Conservation (phyloP, 2,888 invertebrate genomes). For the Drosophila kanekoi region DNA sequence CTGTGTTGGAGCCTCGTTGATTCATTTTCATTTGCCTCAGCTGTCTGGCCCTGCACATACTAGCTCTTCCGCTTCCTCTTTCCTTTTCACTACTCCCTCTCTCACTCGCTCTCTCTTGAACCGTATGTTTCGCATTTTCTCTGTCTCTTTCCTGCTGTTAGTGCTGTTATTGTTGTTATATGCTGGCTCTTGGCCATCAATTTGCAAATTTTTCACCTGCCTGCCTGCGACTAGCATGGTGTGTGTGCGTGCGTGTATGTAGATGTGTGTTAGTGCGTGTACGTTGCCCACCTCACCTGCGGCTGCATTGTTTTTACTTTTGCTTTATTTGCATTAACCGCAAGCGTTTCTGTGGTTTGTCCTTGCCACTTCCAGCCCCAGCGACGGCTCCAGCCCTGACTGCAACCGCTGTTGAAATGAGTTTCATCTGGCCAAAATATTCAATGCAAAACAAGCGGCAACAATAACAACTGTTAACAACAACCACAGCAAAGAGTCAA, state of each 20-base stretch:
- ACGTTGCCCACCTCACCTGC: conserved; percentile 15
- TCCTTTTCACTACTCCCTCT: background rate
- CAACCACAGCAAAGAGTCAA: conserved; percentile 10
- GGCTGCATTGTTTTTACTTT: conserved; percentile 41
- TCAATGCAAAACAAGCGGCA: conserved; percentile 23
- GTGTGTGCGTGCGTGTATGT: conserved; percentile 4
- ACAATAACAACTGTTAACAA: background rate
- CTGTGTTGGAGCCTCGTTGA: conserved; percentile 22
- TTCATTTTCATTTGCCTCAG: conserved; percentile 39
- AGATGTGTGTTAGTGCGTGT: conserved; percentile 10
- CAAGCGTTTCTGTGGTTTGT: conserved; percentile 46
- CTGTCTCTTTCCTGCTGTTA: conserved; percentile 1
- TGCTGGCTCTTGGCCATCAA: conserved; percentile 44
- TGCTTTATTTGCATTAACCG: conserved; percentile 51
- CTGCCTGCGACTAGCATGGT: conserved; percentile 8
- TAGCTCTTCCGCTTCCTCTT: background rate
- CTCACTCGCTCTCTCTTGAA: background rate
- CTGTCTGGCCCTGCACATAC: conserved; percentile 2
- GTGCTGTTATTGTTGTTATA: conserved; percentile 20
- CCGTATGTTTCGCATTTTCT: too few relatives aligned
- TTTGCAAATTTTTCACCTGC: conserved; percentile 53
- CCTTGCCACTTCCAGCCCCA: background rate
- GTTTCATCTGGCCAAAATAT: conserved; percentile 36
- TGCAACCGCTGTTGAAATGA: conserved; percentile 36
- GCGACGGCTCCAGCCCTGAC: background rate